Base-by-base conservation (phyloP, 2,888 invertebrate genomes). In the Andrena camellia region DNA sequence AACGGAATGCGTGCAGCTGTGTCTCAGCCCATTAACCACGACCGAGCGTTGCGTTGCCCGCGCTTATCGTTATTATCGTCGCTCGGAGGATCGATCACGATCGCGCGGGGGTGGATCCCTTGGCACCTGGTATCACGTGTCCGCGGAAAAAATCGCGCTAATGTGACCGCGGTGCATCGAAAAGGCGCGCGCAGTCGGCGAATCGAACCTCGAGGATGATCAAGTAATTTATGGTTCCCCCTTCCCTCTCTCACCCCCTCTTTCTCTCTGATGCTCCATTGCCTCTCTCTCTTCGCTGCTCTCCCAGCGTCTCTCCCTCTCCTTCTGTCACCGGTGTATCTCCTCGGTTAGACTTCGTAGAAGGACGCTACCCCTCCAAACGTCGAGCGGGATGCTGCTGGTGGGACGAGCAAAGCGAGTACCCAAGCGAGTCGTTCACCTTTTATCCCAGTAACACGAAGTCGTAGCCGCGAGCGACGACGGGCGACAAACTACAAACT, bases 381-480 rank as follows among this genome's bases (percentile, higher is more conserved):
- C 90, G 89, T 87, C 86, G 89, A 90, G 90, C 91, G 90, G 90
- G 92, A 91, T 91, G 91, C 92, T 91, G 92, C 88, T 83, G 91
- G 90, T 89, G 90, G 90, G 90, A 91, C 91, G 88, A 89, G 88
- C 86, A 74, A 67, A 70, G 57, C 81, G 86, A 84, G 90, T 89
- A 89, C 89, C 89, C 88, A 82, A 89, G 91, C 90, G 91, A 92
- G 93, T 93, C 94, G 91, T 94, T 94, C 94, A 94, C 94, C 94
- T 94, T 94, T 94, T 94, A 94, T 94, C 93, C 94, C 93, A 94
- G 93, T 94, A 94, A 94, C 93, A 94, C 93, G 91, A 92, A 94
- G 92, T 92, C 91, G 90, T 90, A 90, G 91, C 91, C 91, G 88
- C 89, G 88, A 90, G 90, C 90, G 89, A 90, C 87, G 89, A 89